Base-by-base conservation (phyloP, 2,797 vertebrate genomes). In the Natrix natrix region DNA sequence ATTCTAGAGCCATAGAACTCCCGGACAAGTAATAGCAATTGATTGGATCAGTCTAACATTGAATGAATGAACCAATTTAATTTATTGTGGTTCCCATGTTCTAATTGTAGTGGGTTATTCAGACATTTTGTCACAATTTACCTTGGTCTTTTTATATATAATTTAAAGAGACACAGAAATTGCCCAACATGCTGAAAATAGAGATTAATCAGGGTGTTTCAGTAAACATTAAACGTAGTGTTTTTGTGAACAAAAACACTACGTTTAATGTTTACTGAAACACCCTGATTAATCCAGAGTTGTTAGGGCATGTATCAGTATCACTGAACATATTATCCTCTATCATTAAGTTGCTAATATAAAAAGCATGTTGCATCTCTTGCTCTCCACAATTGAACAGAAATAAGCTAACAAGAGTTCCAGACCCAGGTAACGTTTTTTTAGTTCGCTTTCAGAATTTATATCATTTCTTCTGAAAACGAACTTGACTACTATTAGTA, bases 71-170 rank as follows among this genome's bases (percentile, higher is more conserved):
- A 86, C 43, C 66, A 59, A 55, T 16, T 90, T 0, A 43, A 93
- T 89, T 48, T 93, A 61, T 91, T 94, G 83, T 93, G 93, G n/a
- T 94, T 91, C 92, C 88, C 10, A 22, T 57, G n/a, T 91, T 93
- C 0, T 22, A 88, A 87, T 92, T 20, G 26, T 90, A 24, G 52
- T 37, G 63, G 78, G 3, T 57, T 63, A 87, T 89, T 95, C 93
- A 60, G 69, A 93, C 24, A 13, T 37, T 95, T 89, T 94, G 60
- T 90, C 0, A 0, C 28, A 32, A 13, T 90, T 95, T 93, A 32
- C 48, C 17, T 17, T 66, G 89, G 90, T 83, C 16, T 56, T 90
- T 83, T 83, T 59, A 0, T 60, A 86, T 90, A 92, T 37, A 92
- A 59, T 93, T 28, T 10, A 20, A 24, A 43, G 0, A 3, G 56